These are phyloP conservation scores for Syngnathus acus DNA, from an alignment of 2,797 vertebrate genomes.

Conservation along the genomic window DNA sequence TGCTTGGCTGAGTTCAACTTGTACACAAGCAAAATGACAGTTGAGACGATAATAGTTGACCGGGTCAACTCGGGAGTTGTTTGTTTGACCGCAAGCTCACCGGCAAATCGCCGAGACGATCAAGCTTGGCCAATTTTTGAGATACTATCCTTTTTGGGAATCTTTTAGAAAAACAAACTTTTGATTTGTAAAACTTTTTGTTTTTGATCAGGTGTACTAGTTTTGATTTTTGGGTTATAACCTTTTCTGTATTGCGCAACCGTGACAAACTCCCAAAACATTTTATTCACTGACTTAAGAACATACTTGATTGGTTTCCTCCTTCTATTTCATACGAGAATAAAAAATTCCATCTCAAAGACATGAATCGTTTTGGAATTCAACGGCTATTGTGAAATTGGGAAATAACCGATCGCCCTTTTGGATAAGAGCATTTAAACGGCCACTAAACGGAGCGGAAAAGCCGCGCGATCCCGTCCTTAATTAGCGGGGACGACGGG, in stretches of 20 bases:
- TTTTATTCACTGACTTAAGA: too few relatives aligned
- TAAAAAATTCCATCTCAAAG: background rate
- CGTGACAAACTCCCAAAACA: too few relatives aligned
- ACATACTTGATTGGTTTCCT: background rate
- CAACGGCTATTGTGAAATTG: background rate
- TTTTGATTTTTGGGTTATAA: too few relatives aligned
- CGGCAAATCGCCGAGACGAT: background rate
- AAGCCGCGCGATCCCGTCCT: slow-evolving; percentile 12
- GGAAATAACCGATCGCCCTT: background rate
- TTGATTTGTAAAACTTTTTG: too few relatives aligned
- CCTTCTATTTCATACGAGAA: background rate
- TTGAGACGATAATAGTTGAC: background rate
- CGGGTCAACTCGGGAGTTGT: background rate
- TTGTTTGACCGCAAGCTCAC: background rate
- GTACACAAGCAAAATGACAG: too few relatives aligned
- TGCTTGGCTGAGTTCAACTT: too few relatives aligned
- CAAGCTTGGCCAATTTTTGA: background rate
- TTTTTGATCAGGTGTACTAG: too few relatives aligned
- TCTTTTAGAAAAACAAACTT: too few relatives aligned
- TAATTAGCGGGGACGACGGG: slow-evolving; percentile 26
- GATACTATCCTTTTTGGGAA: too few relatives aligned
- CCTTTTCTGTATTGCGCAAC: too few relatives aligned
- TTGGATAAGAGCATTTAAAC: background rate
- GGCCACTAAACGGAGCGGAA: slow-evolving; percentile 17
- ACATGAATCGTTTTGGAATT: background rate